These are phyloP conservation scores for Montipora capitata DNA, from an alignment of 92 coral and sea anemone species.

Conservation along the genomic window DNA sequence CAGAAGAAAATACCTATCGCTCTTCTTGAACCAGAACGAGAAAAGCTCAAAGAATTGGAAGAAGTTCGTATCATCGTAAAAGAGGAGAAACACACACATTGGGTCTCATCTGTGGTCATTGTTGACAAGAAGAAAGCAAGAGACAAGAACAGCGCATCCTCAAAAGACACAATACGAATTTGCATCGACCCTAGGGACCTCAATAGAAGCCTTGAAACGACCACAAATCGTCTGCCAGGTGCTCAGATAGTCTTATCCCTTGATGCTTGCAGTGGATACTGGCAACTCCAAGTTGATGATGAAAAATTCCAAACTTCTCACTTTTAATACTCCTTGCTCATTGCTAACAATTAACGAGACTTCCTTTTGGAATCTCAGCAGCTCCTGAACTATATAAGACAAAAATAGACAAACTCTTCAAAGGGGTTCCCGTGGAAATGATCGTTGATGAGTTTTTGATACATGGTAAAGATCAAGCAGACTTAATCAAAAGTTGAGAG, in stretches of 20 bases:
- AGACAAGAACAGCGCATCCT: slow-evolving; percentile 30
- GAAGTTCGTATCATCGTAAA: slow-evolving; percentile 37
- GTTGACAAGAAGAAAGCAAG: slow-evolving; percentile 58
- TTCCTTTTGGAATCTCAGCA: slow-evolving; percentile 24
- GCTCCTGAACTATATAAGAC: slow-evolving; percentile 66
- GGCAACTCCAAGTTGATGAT: slow-evolving; percentile 64
- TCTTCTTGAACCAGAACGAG: slow-evolving; percentile 62
- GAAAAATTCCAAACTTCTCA: slow-evolving; percentile 69
- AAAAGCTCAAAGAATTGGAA: slow-evolving; percentile 67
- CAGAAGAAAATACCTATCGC: slow-evolving; percentile 56
- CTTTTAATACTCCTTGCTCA: slow-evolving; percentile 79
- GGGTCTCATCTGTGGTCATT: slow-evolving; percentile 55
- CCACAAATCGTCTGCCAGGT: not conserved
- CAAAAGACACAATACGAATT: slow-evolving; percentile 35
- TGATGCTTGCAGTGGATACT: too few relatives aligned
- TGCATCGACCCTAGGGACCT: slow-evolving; percentile 67
- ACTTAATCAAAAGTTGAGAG: slow-evolving; percentile 34
- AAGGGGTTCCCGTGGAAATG: slow-evolving; percentile 74
- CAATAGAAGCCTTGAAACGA: not conserved
- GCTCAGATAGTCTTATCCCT: slow-evolving; percentile 40
- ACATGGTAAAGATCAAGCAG: too few relatives aligned
- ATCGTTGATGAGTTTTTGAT: slow-evolving; percentile 75
- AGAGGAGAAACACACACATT: too few relatives aligned
- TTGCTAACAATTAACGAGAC: too few relatives aligned
- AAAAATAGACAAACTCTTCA: slow-evolving; percentile 52